Conservation (phyloP, 2,113 vertebrate species). For the Apus apus region DNA sequence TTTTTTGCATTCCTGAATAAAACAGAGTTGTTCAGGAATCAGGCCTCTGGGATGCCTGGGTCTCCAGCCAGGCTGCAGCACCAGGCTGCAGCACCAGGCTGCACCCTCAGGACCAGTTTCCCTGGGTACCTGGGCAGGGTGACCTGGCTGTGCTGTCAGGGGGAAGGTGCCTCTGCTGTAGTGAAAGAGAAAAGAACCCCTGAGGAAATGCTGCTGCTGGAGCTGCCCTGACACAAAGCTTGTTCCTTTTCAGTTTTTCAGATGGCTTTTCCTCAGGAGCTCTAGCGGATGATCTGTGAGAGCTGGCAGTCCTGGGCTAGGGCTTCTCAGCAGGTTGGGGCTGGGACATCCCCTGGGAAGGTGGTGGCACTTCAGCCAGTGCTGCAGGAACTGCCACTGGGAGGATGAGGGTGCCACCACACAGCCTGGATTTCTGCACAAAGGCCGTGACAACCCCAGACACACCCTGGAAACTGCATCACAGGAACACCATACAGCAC, state of each 20-base stretch:
- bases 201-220: background rate
- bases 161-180: background rate
- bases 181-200: background rate
- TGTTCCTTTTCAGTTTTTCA: background rate
- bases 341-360: background rate
- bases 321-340: background rate
- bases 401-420: background rate
- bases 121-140: background rate
- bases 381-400: background rate
- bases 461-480: background rate
- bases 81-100: no score
- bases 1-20: background rate
- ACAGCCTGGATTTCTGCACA: background rate
- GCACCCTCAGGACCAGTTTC: fast-evolving
- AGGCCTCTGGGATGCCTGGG: background rate
- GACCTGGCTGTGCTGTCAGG: background rate
- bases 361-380: background rate
- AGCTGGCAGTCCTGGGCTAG: background rate
- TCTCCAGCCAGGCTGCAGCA: background rate
- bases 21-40: background rate
- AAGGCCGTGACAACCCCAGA: background rate
- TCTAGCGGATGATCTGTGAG: background rate
- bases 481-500: background rate
- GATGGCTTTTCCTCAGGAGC: background rate
- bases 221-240: background rate